phyloP scores from a whole-genome alignment of 1,140 invertebrate genomes.

The Steinernema feltiae region DNA sequence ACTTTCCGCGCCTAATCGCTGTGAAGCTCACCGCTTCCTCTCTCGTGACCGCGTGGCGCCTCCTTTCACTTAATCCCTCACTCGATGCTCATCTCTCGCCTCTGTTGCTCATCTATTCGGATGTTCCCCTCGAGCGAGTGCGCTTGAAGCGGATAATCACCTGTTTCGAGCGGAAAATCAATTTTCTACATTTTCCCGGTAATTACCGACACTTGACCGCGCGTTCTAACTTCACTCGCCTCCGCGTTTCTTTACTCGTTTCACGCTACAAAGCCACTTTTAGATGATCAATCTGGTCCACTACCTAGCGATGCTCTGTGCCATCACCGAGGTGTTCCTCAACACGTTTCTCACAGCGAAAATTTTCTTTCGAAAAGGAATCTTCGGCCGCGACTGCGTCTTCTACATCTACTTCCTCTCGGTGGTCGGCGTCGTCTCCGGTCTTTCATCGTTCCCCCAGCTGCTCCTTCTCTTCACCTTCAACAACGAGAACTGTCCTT shows the following conservation, averaged over 20 bases:
- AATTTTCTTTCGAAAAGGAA: neutral
- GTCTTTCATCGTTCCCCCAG: neutral
- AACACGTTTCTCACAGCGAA: neutral
- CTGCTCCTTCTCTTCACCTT: constrained; percentile 7
- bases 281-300: neutral
- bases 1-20: too few species aligned
- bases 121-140: neutral
- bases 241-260: neutral
- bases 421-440: neutral
- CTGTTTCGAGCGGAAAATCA: neutral
- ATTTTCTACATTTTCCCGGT: neutral
- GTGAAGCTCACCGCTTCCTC: too few species aligned
- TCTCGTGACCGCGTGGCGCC: too few species aligned
- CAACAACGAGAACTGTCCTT: constrained; percentile 1
- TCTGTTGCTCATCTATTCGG: too few species aligned
- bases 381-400: neutral
- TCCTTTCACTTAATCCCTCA: too few species aligned
- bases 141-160: neutral
- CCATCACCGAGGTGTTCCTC: neutral
- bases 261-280: neutral
- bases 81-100: too few species aligned
- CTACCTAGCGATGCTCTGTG: neutral
- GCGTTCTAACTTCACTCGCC: neutral
- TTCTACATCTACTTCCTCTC: neutral
- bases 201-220: too few species aligned